Base-by-base conservation (phyloP, 2,888 invertebrate species). In the Odontocerum albicorne region DNA sequence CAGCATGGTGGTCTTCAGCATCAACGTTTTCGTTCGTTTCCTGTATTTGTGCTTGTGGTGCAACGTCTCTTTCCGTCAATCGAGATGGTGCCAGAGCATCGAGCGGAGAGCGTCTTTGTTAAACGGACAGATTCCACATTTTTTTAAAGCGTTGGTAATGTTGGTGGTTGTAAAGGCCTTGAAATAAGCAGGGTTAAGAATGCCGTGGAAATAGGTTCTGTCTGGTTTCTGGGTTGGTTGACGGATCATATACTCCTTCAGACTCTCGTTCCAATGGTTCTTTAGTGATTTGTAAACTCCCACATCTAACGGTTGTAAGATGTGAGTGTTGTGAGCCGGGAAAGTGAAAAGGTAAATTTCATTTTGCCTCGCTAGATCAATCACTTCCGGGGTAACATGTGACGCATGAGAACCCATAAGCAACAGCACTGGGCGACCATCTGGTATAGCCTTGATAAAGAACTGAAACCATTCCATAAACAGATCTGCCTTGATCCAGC, bases 401-500 rank as follows among this genome's bases (percentile, higher is more conserved):
- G 27, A 27, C 6, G 27, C 27, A 10, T 27, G 27, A 7, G 27
- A 56, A 49, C 54, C 54, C 49, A 57, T 55, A 4, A 55, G 40
- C 12, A 61, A 36, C 2, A 49, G 13, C 20, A 58, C 43, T 13
- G 50, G 50, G 15, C 39, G 42, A 12, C 16, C 20, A 43, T 47
- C 31, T 13, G 49, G 58, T 13, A 53, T 56, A 43, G 39, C 39
- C 10, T n/a, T 60, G 52, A 40, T 47, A 39, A 39, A 39, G 16
- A 39, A 39, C 39, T 39, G 4, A 39, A 39, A 39, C 39, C 39
- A 39, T 39, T 59, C 49, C 62, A 64, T 12, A 62, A 63, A 39
- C 63, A 63, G 45, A 57, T 57, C 20, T 63, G 64, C 21, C 64
- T 27, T 27, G 27, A 27, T 27, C 27, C 27, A 27, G 4, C 27